A percentile compares a stretch with the other conserved stretches of the same genome.
phyloP scores from a whole-genome alignment of 2,113 vertebrate genomes.

The Prunella himalayana region DNA sequence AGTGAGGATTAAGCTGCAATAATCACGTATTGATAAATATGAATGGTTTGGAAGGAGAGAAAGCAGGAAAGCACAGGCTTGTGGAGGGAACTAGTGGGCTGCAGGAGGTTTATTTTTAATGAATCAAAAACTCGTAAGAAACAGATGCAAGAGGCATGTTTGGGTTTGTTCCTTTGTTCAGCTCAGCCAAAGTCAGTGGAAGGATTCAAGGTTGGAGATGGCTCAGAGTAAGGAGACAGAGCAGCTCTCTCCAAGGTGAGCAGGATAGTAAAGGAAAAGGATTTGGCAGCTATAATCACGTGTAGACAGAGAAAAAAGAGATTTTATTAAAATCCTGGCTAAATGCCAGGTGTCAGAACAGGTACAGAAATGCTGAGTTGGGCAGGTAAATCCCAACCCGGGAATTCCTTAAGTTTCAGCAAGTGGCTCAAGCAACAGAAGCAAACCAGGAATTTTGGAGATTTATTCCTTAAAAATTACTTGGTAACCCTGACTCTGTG shows the following conservation, averaged over 20 bases:
- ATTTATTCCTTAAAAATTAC: not conserved
- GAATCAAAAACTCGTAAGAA: not conserved
- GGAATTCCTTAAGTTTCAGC: not conserved
- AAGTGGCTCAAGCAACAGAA: not conserved
- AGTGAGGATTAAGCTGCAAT: not conserved
- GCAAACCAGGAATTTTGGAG: accelerated
- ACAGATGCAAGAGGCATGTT: not conserved
- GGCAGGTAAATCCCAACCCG: not conserved
- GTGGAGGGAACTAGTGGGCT: not conserved
- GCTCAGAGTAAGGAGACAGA: not conserved
- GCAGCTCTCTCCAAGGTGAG: not conserved
- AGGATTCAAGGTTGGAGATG: not conserved
- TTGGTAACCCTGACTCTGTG: too few relatives aligned
- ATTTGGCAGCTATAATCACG: accelerated
- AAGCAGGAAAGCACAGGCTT: not conserved
- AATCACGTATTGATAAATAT: not conserved
- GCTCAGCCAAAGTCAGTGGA: not conserved
- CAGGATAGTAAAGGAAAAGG: not conserved
- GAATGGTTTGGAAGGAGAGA: not conserved
- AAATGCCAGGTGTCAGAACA: not conserved
- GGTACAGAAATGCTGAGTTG: not conserved
- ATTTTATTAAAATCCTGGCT: not conserved
- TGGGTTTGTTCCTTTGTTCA: conserved; percentile 21
- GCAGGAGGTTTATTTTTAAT: not conserved
- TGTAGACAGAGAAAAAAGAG: not conserved